Percentiles rank a stretch among this genome's conserved stretches.
Evolutionary conservation across 2,113 vertebrate species (phyloP).

Genomic region (Etheostoma spectabile): DNA sequence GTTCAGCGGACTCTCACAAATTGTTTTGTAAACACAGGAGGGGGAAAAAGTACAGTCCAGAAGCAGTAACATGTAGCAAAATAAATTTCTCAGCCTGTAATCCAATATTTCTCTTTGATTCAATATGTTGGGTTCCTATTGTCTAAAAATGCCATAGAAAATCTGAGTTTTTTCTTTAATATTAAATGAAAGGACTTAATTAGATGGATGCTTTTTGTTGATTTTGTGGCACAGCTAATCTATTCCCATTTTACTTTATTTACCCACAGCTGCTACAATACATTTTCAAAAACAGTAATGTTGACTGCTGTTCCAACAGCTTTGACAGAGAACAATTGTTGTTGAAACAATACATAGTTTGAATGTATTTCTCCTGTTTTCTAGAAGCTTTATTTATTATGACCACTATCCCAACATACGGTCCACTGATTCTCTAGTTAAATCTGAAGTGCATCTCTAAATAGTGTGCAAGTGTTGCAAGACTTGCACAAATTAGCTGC

Average conservation of each 20-base stretch:
- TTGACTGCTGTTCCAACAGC: constrained; percentile 52
- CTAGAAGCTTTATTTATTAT: constrained; percentile 69
- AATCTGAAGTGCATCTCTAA: constrained; percentile 83
- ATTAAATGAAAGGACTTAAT: constrained; percentile 52
- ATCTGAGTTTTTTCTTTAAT: constrained; percentile 16
- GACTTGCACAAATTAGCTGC: constrained; percentile 80
- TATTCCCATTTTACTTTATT: constrained; percentile 38
- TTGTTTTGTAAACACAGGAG: constrained; percentile 74
- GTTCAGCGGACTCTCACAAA: constrained; percentile 70
- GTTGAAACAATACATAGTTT: constrained; percentile 67
- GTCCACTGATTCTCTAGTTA: constrained; percentile 63
- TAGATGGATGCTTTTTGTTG: constrained; percentile 31
- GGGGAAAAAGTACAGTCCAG: constrained; percentile 54
- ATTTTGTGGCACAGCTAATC: constrained; percentile 29
- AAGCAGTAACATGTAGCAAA: constrained; percentile 62
- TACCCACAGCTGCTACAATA: constrained; percentile 30
- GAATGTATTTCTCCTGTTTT: constrained; percentile 64
- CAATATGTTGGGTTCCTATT: constrained; percentile 26
- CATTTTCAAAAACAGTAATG: constrained; percentile 21
- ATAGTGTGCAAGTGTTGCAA: constrained; percentile 79
- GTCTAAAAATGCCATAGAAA: constrained; percentile 30
- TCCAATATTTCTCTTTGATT: constrained; percentile 53
- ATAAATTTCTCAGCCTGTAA: constrained; percentile 53
- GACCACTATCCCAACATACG: constrained; percentile 57
- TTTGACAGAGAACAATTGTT: constrained; percentile 50